Evolutionary conservation across 2,888 invertebrate species (phyloP), one percentile per base, ranked within the genome.

Genomic region (Pinctada fucata): DNA sequence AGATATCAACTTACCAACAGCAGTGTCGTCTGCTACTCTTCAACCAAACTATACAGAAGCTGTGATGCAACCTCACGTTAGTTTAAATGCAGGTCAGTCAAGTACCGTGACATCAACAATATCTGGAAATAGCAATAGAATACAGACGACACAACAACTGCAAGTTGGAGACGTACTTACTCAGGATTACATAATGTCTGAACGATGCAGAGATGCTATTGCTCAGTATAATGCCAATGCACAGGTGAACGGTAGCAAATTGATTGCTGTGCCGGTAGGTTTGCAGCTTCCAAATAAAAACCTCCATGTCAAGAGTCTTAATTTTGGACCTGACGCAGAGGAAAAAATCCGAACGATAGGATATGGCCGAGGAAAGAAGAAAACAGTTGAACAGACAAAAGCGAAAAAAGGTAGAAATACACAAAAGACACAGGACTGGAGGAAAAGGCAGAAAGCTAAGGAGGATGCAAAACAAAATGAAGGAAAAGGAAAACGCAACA

Each of bases 281-380:
- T 48, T 50, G 58, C 65, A 66, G 52, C 31, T 47, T 16, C 67
- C 77, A 6, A 49, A 76, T n/a, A 72, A 72, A 48, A 72, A 65
- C 16, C 31, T 77, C 3, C 72, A 78, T 73, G 80, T 82, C 3
- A 74, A 79, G 58, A 78, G 70, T 10, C 76, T 82, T 52, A 75
- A 84, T 72, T 82, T 84, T 76, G 82, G 79, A 48, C 79, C 82
- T 1, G 64, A 79, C 48, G 79, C 78, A 67, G 31, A 65, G 3
- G 49, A 47, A 3, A 49, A 49, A 16, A 72, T 77, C 45, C 65
- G 76, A 45, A 64, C 65, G 52, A 66, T 70, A 10, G 72, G 72
- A 2, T 77, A 67, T 77, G 76, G 76, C 3, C 50, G 76, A n/a
- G 76, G 76, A n/a, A 72, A 52, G 16, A 77, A 74, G 74, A 74